Evolutionary conservation across 2,888 invertebrate genomes (phyloP), one percentile per base, ranked within the genome.

Genomic region (Resseliella maxima): DNA sequence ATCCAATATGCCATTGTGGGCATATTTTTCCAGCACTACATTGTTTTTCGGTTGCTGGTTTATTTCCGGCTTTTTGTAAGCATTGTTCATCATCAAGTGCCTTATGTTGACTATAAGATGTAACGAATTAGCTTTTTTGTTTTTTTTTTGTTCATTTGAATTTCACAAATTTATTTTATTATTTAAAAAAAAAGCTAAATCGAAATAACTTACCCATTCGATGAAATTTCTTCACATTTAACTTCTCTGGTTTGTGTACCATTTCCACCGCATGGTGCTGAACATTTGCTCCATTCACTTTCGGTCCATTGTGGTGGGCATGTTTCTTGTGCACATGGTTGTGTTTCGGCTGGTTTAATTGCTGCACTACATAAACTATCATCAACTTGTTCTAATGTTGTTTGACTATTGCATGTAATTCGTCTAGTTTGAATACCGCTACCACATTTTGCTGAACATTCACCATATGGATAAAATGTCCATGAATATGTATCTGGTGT

Each of bases 391-490:
- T 94, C 94, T 72, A 95, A 92, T 83, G 94, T 94, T 86, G 94
- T 93, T 35, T 95, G 93, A 86, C 95, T 94, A 18, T 95, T 95
- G 90, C 98, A 98, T 35, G 93, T 94, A 0, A 98, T 96, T 88
- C 94, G 93, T 87, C 98, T 93, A 0, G 93, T 93, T 92, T 96
- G 96, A 87, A 89, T 92, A 94, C 98, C 99, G 92, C 96, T 97
- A 24, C 98, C 99, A 90, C 99, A 99, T 12, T 95, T 92, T n/a
- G 94, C 94, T 88, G 94, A 95, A 92, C 99, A 99, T 0, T 94
- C 93, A 0, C 94, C 94, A 91, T 95, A 98, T 85, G 89, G 89
- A 45, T 90, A 90, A 85, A 90, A 93, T 59, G 94, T 93, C 98
- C 99, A 99, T 85, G 94, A 93, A 91, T 97, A 98, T 72, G 94